Base-by-base conservation (phyloP, 1,140 invertebrate species). In the Alviniconcha marisindica region DNA sequence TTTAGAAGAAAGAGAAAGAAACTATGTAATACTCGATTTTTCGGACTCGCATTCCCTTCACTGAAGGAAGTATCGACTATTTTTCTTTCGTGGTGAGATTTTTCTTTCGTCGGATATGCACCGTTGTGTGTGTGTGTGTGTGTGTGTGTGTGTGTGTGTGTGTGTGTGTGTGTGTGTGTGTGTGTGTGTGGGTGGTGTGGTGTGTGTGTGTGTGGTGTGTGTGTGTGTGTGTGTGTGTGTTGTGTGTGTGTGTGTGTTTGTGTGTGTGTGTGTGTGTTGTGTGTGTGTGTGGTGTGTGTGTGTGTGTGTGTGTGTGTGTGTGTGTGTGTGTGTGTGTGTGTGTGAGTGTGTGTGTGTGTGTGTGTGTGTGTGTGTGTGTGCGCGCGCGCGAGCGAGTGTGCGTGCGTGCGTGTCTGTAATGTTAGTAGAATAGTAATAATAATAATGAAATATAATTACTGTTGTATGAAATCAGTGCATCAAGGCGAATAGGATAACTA, bases 71-170 rank as follows among this genome's bases (percentile, higher is more conserved):
- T n/a, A n/a, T n/a, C n/a, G n/a, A n/a, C n/a, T n/a, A n/a, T n/a
- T n/a, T n/a, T n/a, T n/a, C n/a, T n/a, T n/a, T n/a, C n/a, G n/a
- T n/a, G n/a, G n/a, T n/a, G n/a, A n/a, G n/a, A n/a, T n/a, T n/a
- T n/a, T n/a, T n/a, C n/a, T n/a, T n/a, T n/a, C 15, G 36, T 73
- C 15, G 51, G 18, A 56, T 48, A 36, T 77, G 31, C 12, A 42
- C 33, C 24, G n/a, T 38, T 36, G 33, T 69, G 90, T 89, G 87
- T 89, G 83, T 86, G 87, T 28, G 87, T 89, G 82, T 89, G 89
- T 18, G 63, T 91, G 21, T 83, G 91, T 54, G 90, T 91, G 84
- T 91, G 83, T 88, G 87, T 83, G 87, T 66, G 91, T 91, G 85
- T 88, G 86, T 86, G 18, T 66, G n/a, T 33, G 63, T 10, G 48